A percentile compares a stretch with the other conserved stretches of the same genome.
These are phyloP conservation scores for Ostrea denselamellosa DNA, from an alignment of 1,140 invertebrate genomes.

Conservation along the genomic window DNA sequence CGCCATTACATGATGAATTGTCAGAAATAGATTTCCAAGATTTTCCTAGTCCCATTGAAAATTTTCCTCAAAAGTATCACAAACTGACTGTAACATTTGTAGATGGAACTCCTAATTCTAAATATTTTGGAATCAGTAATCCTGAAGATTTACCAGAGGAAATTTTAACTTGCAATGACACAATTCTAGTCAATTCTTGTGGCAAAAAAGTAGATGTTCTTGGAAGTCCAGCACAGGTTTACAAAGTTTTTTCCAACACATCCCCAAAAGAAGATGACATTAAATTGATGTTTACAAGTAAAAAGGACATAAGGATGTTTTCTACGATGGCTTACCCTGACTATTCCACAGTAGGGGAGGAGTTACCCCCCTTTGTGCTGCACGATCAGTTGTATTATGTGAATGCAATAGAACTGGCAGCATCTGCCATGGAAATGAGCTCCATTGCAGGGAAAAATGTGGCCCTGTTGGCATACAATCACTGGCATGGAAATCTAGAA, in stretches of 20 bases:
- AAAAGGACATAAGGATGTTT: conserved; percentile 75
- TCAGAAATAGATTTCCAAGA: conserved; percentile 78
- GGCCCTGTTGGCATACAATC: conserved; percentile 81
- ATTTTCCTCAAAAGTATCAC: conserved; percentile 80
- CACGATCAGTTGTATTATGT: conserved; percentile 83
- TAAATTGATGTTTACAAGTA: conserved; percentile 80
- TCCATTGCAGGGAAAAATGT: conserved; percentile 84
- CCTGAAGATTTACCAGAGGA: conserved; percentile 70
- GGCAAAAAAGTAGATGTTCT: conserved; percentile 72
- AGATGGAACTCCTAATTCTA: conserved; percentile 80
- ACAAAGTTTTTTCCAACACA: conserved; percentile 81
- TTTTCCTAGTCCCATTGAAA: conserved; percentile 73
- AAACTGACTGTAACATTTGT: conserved; percentile 83
- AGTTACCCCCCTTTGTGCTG: conserved; percentile 81
- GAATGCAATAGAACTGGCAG: conserved; percentile 86
- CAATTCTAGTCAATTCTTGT: conserved; percentile 78
- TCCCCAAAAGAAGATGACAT: conserved; percentile 79
- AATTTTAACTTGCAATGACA: conserved; percentile 81
- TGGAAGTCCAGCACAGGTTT: conserved; percentile 48
- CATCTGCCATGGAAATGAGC: conserved; percentile 88
- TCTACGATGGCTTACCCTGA: conserved; percentile 85
- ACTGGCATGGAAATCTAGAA: conserved; percentile 72
- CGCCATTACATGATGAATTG: conserved; percentile 80
- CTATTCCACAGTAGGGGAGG: conserved; percentile 78
- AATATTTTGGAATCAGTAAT: conserved; percentile 78